Percentiles rank a stretch among this genome's conserved stretches.
Conservation (phyloP, 1,140 invertebrate species). For the Zaprionus africanus region DNA sequence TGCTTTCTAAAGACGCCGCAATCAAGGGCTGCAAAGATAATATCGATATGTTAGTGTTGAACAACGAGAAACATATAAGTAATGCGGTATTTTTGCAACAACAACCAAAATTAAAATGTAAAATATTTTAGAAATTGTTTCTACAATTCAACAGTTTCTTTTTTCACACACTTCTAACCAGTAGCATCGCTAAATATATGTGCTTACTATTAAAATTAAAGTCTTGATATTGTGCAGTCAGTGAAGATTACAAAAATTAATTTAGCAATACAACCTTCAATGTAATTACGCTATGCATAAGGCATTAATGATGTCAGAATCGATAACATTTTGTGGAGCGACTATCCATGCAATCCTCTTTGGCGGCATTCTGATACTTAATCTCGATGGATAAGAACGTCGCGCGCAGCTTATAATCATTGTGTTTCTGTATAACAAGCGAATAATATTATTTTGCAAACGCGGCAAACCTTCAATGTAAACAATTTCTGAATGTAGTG, state of each 20-base stretch:
- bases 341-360: slow-evolving; percentile 4
- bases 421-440: slow-evolving; percentile 29
- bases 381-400: background rate
- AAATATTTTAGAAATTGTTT: background rate
- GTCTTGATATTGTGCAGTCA: no score
- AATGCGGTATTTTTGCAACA: background rate
- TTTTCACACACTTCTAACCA: no score
- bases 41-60: slow-evolving; percentile 49
- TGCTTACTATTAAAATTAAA: no score
- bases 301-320: background rate
- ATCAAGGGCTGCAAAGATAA: slow-evolving; percentile 54
- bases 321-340: background rate
- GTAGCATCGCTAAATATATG: no score
- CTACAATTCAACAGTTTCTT: no score
- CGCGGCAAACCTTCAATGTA: slow-evolving; percentile 29
- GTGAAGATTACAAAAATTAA: background rate
- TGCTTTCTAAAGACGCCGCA: slow-evolving; percentile 79
- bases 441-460: slow-evolving; percentile 9
- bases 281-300: background rate
- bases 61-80: slow-evolving; percentile 1
- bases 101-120: background rate
- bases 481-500: slow-evolving; percentile 21
- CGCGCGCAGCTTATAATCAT: slow-evolving; percentile 29
- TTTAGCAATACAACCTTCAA: background rate
- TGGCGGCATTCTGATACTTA: slow-evolving; percentile 20